A percentile compares a stretch with the other conserved stretches of the same genome.
phyloP scores from a whole-genome alignment of 2,113 vertebrate species.

The Lanius ludovicianus region DNA sequence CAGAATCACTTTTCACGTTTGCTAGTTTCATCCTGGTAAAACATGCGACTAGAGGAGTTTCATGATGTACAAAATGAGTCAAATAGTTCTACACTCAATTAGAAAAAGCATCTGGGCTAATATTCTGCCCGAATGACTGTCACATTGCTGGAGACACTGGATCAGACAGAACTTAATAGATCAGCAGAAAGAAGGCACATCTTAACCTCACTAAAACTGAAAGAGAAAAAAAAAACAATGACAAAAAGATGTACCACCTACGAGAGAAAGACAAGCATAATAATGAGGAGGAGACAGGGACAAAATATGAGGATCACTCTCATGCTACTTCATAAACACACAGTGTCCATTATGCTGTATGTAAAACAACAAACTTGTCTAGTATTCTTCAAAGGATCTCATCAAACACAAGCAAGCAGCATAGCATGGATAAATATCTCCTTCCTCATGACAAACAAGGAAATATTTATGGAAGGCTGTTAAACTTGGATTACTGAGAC shows the following conservation, averaged over 20 bases:
- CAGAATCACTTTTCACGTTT: neutral
- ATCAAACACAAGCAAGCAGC: neutral
- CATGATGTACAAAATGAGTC: rapidly evolving
- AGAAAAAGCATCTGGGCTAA: neutral
- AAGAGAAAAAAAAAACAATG: neutral
- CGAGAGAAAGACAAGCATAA: neutral
- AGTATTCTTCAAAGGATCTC: neutral
- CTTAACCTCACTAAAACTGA: neutral
- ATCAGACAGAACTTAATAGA: neutral
- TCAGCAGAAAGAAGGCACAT: neutral
- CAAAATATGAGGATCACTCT: neutral
- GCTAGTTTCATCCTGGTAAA: neutral
- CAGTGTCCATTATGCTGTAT: neutral
- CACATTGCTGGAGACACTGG: neutral
- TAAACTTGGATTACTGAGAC: conserved; percentile 18
- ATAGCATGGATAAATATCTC: neutral
- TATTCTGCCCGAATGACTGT: neutral
- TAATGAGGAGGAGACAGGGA: neutral
- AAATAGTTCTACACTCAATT: neutral
- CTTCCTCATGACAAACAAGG: neutral
- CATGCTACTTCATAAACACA: neutral
- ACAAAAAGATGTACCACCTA: neutral
- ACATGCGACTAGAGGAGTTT: neutral
- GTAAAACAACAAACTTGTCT: neutral
- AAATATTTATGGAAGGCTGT: conserved; percentile 28